Percentiles rank a stretch among this genome's conserved stretches.
Conservation (phyloP, 2,888 invertebrate genomes). For the Polymixis lichenea region DNA sequence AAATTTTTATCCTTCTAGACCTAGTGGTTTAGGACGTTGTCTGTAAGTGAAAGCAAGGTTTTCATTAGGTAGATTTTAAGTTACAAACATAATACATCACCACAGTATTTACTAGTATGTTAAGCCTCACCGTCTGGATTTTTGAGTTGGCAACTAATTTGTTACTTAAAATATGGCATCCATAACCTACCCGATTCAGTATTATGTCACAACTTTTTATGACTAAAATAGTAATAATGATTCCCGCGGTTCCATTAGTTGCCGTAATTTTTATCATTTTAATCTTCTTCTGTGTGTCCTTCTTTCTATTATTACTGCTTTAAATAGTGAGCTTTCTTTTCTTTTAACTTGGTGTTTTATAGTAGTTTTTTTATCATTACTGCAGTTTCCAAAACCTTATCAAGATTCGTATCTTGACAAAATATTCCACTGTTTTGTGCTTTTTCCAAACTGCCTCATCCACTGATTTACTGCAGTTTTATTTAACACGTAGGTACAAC, state of each 20-base stretch:
- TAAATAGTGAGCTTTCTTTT: not conserved
- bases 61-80: not conserved
- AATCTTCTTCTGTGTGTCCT: conserved; percentile 16
- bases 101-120: not conserved
- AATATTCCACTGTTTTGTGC: conserved; percentile 13
- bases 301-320: conserved; percentile 4
- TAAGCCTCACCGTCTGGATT: not conserved
- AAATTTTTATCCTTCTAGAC: not conserved
- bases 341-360: not conserved
- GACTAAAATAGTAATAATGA: conserved; percentile 9
- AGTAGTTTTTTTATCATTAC: conserved; percentile 4
- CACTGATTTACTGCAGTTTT: conserved; percentile 51
- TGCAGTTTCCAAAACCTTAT: conserved; percentile 18
- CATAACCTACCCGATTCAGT: conserved; percentile 26
- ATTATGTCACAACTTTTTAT: not conserved
- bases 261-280: conserved; percentile 31
- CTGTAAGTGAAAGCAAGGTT: not conserved
- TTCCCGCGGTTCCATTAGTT: conserved; percentile 22
- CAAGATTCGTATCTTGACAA: conserved; percentile 17
- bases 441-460: conserved; percentile 63
- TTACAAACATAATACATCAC: not conserved
- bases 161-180: not conserved
- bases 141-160: not conserved
- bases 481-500: conserved; percentile 58
- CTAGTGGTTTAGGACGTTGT: too few relatives aligned